Evolutionary conservation across 2,113 vertebrate species (phyloP).

Genomic region (Nansenia antarctica): DNA sequence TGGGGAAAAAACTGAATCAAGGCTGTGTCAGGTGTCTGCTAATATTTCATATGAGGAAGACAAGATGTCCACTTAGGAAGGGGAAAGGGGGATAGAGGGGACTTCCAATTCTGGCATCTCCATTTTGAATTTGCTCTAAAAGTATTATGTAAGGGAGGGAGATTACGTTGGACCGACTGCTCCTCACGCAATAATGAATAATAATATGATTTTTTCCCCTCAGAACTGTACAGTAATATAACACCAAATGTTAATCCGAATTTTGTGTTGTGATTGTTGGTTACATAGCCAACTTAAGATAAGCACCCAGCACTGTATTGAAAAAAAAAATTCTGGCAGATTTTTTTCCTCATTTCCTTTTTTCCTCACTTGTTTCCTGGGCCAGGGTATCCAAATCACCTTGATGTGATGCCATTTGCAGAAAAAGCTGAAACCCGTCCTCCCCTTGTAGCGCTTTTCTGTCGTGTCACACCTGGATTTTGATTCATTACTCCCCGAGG

Average conservation of each 20-base stretch:
- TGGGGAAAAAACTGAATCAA: constrained; percentile 29
- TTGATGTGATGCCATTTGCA: constrained; percentile 25
- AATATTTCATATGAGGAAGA: constrained; percentile 11
- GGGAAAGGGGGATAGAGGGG: no score
- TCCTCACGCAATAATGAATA: no score
- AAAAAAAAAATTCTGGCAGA: constrained; percentile 5
- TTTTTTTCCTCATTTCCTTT: constrained; percentile 4
- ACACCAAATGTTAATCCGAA: background rate
- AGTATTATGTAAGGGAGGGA: background rate
- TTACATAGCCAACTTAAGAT: constrained; percentile 1
- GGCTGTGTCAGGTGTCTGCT: constrained; percentile 16
- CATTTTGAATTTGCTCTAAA: constrained; percentile 2
- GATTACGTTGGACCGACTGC: background rate
- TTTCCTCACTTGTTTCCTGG: constrained; percentile 8
- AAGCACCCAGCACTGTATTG: background rate
- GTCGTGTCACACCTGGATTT: constrained; percentile 20
- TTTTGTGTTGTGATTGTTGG: background rate
- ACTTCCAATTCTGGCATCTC: constrained; percentile 2
- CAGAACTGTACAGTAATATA: background rate
- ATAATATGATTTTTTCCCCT: background rate
- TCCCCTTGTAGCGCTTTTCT: constrained; percentile 8
- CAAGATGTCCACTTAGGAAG: background rate
- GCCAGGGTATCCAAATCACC: constrained; percentile 19
- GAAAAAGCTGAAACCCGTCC: constrained; percentile 12
- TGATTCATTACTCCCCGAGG: constrained; percentile 3